A percentile compares a stretch with the other conserved stretches of the same genome.
Conservation (phyloP, 92 coral and sea anemone species). For the Ricordea florida region DNA sequence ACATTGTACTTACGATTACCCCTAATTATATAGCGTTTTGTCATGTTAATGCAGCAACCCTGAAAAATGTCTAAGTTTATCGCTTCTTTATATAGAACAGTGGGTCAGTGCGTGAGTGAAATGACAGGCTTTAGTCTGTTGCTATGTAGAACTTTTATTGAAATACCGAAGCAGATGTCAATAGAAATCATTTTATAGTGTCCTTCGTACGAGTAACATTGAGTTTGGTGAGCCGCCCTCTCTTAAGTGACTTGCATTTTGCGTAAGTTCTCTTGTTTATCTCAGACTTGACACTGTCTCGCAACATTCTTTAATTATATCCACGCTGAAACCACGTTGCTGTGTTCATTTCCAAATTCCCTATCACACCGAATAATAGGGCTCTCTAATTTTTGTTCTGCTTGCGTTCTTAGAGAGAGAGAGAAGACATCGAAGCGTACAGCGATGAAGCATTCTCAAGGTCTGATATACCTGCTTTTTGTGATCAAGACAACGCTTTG, state of each 20-base stretch:
- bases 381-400: background rate
- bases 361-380: background rate
- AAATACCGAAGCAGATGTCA: conserved; percentile 15
- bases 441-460: conserved; percentile 12
- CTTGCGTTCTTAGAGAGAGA: background rate
- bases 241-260: background rate
- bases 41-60: conserved; percentile 32
- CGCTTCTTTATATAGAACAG: conserved; percentile 36
- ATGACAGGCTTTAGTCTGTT: conserved; percentile 1
- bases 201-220: background rate
- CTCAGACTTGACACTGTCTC: conserved; percentile 19
- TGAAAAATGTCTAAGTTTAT: conserved; percentile 38
- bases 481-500: background rate
- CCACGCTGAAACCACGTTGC: background rate
- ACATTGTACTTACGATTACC: conserved; percentile 59
- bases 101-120: conserved; percentile 45
- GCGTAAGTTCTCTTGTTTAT: background rate
- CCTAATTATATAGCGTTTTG: conserved; percentile 50
- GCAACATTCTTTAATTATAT: conserved; percentile 4
- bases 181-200: background rate
- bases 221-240: background rate
- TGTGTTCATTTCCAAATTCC: background rate
- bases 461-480: conserved; percentile 6
- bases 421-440: background rate
- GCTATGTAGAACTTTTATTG: background rate